Evolutionary conservation across 2,113 vertebrate species (phyloP).

Genomic region (Piprites chloris): DNA sequence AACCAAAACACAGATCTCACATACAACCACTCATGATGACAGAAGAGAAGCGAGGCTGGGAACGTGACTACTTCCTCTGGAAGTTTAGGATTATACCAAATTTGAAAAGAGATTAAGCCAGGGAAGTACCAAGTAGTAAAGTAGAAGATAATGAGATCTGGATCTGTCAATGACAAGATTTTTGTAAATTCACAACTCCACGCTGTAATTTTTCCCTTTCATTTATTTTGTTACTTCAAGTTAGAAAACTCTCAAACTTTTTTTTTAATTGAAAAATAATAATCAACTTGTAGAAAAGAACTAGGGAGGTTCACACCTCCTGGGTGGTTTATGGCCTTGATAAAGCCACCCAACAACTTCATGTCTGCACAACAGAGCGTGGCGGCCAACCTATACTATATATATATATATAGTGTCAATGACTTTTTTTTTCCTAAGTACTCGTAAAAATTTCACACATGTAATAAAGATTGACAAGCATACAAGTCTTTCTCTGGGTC

Average conservation of each 20-base stretch:
- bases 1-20: neutral
- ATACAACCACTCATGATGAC: neutral
- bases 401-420: neutral
- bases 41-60: neutral
- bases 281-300: neutral
- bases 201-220: neutral
- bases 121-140: neutral
- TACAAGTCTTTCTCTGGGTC: neutral
- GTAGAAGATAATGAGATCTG: neutral
- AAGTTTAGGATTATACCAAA: neutral
- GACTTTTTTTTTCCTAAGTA: neutral
- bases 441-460: neutral
- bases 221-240: neutral
- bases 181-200: neutral
- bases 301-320: neutral
- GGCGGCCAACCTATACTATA: neutral
- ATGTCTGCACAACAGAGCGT: rapidly evolving
- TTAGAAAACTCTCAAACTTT: neutral
- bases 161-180: neutral
- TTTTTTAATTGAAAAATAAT: neutral
- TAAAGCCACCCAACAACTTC: neutral
- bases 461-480: neutral
- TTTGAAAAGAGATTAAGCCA: neutral
- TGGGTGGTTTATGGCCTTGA: neutral
- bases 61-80: neutral